phyloP scores from a whole-genome alignment of 1,140 invertebrate genomes.

The Campoletis sonorensis region DNA sequence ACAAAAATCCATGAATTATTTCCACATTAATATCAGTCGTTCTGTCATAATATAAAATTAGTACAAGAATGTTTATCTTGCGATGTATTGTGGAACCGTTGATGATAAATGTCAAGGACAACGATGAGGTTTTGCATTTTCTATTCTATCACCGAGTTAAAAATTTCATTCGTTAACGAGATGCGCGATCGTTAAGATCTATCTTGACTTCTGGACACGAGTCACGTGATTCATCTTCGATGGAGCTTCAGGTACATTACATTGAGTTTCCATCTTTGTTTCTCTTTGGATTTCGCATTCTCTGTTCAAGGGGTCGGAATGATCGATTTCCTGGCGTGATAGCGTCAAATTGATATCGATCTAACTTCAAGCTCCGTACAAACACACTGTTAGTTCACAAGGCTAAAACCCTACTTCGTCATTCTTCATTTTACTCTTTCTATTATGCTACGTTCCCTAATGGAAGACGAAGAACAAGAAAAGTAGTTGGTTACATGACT shows the following conservation, averaged over 20 bases:
- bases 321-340: slow-evolving; percentile 60
- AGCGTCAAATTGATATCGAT: slow-evolving; percentile 58
- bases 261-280: neutral
- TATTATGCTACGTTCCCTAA: neutral
- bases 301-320: slow-evolving; percentile 54
- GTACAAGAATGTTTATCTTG: neutral
- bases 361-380: slow-evolving; percentile 41
- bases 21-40: too few species aligned
- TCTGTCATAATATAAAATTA: neutral
- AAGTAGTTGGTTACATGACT: neutral
- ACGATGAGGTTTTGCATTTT: neutral
- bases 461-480: neutral
- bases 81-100: neutral
- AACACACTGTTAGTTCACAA: slow-evolving; percentile 38
- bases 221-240: slow-evolving; percentile 16
- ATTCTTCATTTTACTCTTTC: neutral
- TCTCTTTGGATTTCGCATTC: slow-evolving; percentile 9
- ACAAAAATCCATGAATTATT: too few species aligned
- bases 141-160: neutral
- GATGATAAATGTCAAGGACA: neutral
- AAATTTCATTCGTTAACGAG: neutral
- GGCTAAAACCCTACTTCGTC: slow-evolving; percentile 33
- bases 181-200: slow-evolving; percentile 2
- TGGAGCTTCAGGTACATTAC: neutral
- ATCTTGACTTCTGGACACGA: slow-evolving; percentile 14